Conservation (phyloP, 2,797 vertebrate genomes). For the Melanotaenia trifasciata region DNA sequence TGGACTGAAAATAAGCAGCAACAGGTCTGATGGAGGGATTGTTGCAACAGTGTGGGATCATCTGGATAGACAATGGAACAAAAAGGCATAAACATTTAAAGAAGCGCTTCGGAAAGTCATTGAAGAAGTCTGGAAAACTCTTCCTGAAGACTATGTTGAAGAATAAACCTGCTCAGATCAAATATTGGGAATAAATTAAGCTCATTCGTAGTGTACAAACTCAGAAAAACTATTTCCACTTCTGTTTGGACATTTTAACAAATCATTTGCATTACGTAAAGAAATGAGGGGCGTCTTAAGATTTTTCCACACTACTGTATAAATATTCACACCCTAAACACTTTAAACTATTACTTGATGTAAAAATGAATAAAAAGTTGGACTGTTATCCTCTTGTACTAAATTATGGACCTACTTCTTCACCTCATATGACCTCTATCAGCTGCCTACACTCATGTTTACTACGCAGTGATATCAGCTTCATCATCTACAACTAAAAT, state of each 20-base stretch:
- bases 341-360: not conserved
- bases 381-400: not conserved
- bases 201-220: not conserved
- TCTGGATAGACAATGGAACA: not conserved
- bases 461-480: conserved; percentile 1
- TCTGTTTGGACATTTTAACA: not conserved
- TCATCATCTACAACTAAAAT: conserved; percentile 18
- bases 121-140: not conserved
- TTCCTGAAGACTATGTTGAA: not conserved
- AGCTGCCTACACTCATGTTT: conserved; percentile 14
- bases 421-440: conserved; percentile 31
- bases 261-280: not conserved
- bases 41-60: not conserved
- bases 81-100: not conserved
- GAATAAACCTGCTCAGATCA: not conserved
- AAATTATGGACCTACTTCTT: conserved; percentile 17
- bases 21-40: not conserved
- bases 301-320: not conserved
- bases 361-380: not conserved
- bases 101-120: not conserved
- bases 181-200: not conserved
- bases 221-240: too few species aligned
- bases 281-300: not conserved
- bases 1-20: too few species aligned
- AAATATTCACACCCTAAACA: not conserved